These are phyloP conservation scores for Brachynemurus nebulosus DNA, from an alignment of 2,888 invertebrate genomes.

Conservation along the genomic window DNA sequence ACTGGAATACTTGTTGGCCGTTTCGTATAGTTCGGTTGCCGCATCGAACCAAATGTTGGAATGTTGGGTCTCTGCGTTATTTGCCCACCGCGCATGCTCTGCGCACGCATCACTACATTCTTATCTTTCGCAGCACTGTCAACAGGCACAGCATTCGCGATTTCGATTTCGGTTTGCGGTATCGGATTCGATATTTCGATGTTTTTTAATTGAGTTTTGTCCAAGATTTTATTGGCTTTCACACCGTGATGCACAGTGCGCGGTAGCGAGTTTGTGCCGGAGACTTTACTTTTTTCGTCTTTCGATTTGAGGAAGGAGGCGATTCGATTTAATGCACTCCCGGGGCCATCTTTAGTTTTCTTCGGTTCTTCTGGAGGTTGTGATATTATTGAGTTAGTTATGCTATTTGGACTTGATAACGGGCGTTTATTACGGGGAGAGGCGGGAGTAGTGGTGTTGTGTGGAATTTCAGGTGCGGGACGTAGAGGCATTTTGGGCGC, in stretches of 20 bases:
- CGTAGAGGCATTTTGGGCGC: conserved; percentile 45
- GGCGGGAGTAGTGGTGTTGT: too few species aligned
- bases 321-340: conserved; percentile 52
- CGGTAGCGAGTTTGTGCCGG: conserved; percentile 42
- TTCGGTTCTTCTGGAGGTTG: conserved; percentile 33
- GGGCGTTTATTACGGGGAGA: conserved; percentile 35
- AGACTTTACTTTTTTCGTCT: conserved; percentile 36
- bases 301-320: conserved; percentile 57
- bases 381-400: conserved; percentile 27
- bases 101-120: conserved; percentile 58
- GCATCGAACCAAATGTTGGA: conserved; percentile 73
- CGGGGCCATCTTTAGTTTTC: conserved; percentile 39
- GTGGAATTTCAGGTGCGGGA: conserved; percentile 43
- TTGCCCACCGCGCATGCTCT: conserved; percentile 60
- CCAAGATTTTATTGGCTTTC: conserved; percentile 49
- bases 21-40: conserved; percentile 48
- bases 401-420: conserved; percentile 32
- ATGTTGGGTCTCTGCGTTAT: conserved; percentile 42
- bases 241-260: conserved; percentile 40
- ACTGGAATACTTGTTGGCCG: conserved; percentile 62
- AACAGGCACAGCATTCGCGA: conserved; percentile 46
- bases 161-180: conserved; percentile 50
- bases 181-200: conserved; percentile 77
- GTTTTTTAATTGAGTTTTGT: conserved; percentile 56
- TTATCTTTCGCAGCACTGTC: conserved; percentile 39